Base-by-base conservation (phyloP, 2,888 invertebrate genomes). In the Malacosoma neustria region DNA sequence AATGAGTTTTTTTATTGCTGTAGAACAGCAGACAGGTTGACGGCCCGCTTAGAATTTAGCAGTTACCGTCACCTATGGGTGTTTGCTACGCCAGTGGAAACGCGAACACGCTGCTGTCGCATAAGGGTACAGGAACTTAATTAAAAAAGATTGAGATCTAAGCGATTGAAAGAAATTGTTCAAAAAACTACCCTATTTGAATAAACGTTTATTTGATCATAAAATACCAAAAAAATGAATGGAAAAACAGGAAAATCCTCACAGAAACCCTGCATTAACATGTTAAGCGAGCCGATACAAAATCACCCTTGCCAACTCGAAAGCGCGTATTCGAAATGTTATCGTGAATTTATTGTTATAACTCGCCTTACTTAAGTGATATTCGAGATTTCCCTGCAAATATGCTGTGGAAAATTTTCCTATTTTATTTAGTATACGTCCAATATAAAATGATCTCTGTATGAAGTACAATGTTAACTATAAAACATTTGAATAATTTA, bases 271-370 rank as follows among this genome's bases (percentile, higher is more conserved):
- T 50, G 55, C 60, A 70, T 70, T 67, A 70, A 52, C 63, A 71
- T 72, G 73, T 53, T 62, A 64, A 76, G 74, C 71, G 75, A 75
- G 54, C 73, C 80, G 72, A 66, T 64, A 54, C 54, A 46, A 60
- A 65, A 62, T 60, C 70, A 62, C 72, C 76, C 74, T 63, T 52
- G 59, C 49, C 44, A 56, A 52, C 48, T 55, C 59, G 62, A 68
- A 61, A 59, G 60, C 48, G 61, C 66, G 74, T 69, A 79, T 80
- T 76, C 67, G 22, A 77, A 80, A 80, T 80, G 71, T 63, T 71
- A 73, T 72, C 63, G 65, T 49, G 60, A 73, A 82, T 81, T 82
- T 82, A 81, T 82, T 73, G 79, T 77, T 75, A 76, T 75, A 72
- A 70, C 67, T 69, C 66, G 66, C 69, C 71, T 68, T 64, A 49